Evolutionary conservation across 2,888 invertebrate species (phyloP).

Genomic region (Cheilosia impressa): DNA sequence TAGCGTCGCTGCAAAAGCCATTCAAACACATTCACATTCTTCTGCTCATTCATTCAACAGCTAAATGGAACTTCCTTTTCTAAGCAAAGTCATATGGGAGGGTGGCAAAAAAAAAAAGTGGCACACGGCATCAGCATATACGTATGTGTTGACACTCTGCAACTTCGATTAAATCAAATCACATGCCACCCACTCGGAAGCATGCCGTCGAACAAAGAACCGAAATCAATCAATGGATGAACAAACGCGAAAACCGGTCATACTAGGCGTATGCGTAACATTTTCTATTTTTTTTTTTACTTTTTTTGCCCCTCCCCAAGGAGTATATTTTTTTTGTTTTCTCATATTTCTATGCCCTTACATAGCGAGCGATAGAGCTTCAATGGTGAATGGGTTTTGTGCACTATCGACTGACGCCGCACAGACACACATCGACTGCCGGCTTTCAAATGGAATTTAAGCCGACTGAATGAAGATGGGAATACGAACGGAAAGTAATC

Average conservation of each 20-base stretch:
- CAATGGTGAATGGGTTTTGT: slow-evolving; percentile 15
- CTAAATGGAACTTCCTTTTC: slow-evolving; percentile 44
- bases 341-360: neutral
- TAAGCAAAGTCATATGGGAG: slow-evolving; percentile 17
- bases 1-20: neutral
- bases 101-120: neutral
- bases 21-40: slow-evolving; percentile 3
- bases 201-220: slow-evolving; percentile 35
- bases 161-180: slow-evolving; percentile 36
- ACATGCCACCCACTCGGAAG: slow-evolving; percentile 15
- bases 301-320: too few relatives aligned
- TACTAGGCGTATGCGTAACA: slow-evolving; percentile 41
- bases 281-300: neutral
- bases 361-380: neutral
- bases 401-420: slow-evolving; percentile 27
- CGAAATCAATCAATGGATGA: slow-evolving; percentile 53
- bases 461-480: slow-evolving; percentile 44
- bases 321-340: neutral
- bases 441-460: slow-evolving; percentile 16
- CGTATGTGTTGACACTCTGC: slow-evolving; percentile 9
- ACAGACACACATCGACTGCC: neutral
- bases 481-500: slow-evolving; percentile 61
- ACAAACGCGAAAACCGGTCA: slow-evolving; percentile 28
- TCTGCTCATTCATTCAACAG: slow-evolving; percentile 27
- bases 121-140: neutral